Base-by-base conservation (phyloP, 2,113 vertebrate genomes). In the Plestiodon gilberti region DNA sequence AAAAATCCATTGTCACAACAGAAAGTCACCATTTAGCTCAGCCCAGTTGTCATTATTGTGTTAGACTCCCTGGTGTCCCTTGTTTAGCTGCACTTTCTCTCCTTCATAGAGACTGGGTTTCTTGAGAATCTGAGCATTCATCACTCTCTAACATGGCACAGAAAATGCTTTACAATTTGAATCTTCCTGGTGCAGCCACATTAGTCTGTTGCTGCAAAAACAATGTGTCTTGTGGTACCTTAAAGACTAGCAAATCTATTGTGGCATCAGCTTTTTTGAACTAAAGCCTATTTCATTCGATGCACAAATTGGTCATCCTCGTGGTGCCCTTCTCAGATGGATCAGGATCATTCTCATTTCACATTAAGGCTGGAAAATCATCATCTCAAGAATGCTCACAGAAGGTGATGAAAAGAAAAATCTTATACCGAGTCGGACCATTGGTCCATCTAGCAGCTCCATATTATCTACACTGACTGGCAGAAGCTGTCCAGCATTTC, bases 21-120 rank as follows among this genome's bases (percentile, higher is more conserved):
- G 57, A 62, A 55, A 23, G 43, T 35, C 18, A n/a, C 30, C n/a
- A 25, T 38, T 1, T 11, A 73, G 78, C 5, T 69, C 1, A 0
- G 1, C 17, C 67, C 69, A 67, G 17, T 55, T 79, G 88, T 85
- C 65, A 57, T 76, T 43, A 1, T 9, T 0, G 2, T n/a, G 13
- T 52, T 33, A 0, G 40, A 76, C 90, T 80, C 2, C 85, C 38
- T 10, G 23, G 82, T 52, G 91, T 90, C 84, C 76, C 1, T 61
- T 20, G 20, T 0, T 65, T 4, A 18, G 81, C 71, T 48, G 43
- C 43, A 48, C 43, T 48, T 48, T 48, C 43, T 48, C 8, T 48
- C 30, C 62, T 17, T 14, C 15, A 6, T 67, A 3, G 43, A 35
- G 38, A 52, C 10, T n/a, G 43, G n/a, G 22, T 23, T 25, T 82